Evolutionary conservation across 2,113 vertebrate genomes (phyloP).

Genomic region (Brachyistius frenatus): DNA sequence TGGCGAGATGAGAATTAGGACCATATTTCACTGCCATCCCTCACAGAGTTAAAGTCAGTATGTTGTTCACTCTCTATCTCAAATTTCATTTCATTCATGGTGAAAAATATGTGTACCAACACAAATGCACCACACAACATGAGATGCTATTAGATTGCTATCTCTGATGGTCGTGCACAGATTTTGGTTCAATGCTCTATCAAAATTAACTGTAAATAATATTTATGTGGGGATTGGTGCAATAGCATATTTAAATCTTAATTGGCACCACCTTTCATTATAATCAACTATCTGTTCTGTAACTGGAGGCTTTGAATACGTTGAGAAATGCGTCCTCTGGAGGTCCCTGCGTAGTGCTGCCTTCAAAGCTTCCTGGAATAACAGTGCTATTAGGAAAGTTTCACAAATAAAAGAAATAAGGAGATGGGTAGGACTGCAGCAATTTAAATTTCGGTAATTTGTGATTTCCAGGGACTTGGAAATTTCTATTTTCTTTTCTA

Average conservation of each 20-base stretch:
- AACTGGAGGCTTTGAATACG: neutral
- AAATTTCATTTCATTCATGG: too few species aligned
- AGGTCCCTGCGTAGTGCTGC: conserved; percentile 37
- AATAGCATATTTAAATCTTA: neutral
- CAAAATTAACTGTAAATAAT: neutral
- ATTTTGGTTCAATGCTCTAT: neutral
- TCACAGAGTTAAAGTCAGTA: neutral
- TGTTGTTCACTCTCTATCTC: neutral
- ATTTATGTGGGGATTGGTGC: neutral
- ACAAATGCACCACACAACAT: too few species aligned
- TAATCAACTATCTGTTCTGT: neutral
- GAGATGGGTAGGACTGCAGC: too few species aligned
- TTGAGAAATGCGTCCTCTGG: conserved; percentile 66
- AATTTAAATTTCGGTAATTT: too few species aligned
- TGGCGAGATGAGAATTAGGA: neutral
- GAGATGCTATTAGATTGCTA: too few species aligned
- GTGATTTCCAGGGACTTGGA: too few species aligned
- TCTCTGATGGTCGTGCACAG: too few species aligned
- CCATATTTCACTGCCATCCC: neutral
- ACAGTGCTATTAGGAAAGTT: fast-evolving
- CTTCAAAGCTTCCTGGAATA: neutral
- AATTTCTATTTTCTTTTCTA: too few species aligned
- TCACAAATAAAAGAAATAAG: neutral
- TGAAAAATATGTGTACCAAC: neutral
- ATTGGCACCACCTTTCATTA: neutral